A percentile compares a stretch with the other conserved stretches of the same genome.
phyloP scores from a whole-genome alignment of 2,113 vertebrate genomes.

The Vulpes ferrilata region DNA sequence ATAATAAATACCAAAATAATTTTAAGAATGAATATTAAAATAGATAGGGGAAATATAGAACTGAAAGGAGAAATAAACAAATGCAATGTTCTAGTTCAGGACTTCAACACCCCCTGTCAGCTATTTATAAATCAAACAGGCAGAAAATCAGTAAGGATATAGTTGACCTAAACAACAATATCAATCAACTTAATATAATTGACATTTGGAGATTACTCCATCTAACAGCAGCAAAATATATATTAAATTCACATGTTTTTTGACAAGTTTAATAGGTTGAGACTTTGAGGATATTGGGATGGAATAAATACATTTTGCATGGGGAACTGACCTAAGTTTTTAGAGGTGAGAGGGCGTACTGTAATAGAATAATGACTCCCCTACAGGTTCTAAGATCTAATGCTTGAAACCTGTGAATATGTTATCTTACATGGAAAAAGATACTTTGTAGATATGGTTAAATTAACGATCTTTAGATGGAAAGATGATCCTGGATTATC shows the following conservation, averaged over 20 bases:
- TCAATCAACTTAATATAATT: constrained; percentile 43
- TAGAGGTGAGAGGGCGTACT: background rate
- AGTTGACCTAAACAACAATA: background rate
- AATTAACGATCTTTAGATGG: background rate
- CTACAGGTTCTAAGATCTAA: background rate
- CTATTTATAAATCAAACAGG: constrained; percentile 38
- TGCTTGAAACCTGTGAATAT: background rate
- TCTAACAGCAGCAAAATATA: background rate
- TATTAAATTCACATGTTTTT: background rate
- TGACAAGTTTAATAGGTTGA: background rate
- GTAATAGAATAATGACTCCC: background rate
- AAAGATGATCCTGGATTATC: background rate
- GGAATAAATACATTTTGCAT: background rate
- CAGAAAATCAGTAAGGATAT: constrained; percentile 42
- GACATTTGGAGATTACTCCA: background rate
- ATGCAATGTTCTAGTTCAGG: background rate
- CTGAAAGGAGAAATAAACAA: background rate
- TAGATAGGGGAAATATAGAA: background rate
- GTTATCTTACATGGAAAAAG: background rate
- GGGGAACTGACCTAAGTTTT: background rate
- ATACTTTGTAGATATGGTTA: background rate
- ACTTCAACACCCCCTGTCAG: background rate
- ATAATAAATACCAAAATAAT: background rate
- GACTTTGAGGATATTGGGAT: background rate
- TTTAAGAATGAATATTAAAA: background rate